These are phyloP conservation scores for Mesaphorura yosii DNA, from an alignment of 1,140 invertebrate species.

Conservation along the genomic window DNA sequence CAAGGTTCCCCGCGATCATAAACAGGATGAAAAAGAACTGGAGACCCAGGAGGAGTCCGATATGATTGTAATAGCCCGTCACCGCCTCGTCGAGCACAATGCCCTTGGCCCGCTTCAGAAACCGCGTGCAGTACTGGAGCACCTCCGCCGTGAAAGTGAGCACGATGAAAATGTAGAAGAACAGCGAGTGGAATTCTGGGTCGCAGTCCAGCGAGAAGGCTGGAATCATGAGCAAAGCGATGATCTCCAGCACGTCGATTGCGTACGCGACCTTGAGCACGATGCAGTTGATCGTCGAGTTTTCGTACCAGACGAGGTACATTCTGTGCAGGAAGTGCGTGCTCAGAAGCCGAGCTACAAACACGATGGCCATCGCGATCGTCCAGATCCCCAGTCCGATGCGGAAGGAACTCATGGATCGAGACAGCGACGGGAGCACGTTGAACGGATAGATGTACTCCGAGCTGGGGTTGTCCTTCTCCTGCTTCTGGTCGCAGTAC, in stretches of 20 bases:
- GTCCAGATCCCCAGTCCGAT: constrained; percentile 8
- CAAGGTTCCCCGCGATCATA: constrained; percentile 4
- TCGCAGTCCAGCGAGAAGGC: constrained; percentile 16
- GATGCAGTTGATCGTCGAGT: background rate
- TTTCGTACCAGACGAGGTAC: constrained; percentile 4
- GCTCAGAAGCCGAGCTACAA: constrained; percentile 3
- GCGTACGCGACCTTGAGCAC: background rate
- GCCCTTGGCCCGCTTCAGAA: constrained; percentile 1
- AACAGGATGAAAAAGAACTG: constrained; percentile 8
- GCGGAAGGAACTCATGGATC: constrained; percentile 10
- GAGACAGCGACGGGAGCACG: constrained; percentile 8
- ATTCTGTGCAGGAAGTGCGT: constrained; percentile 11
- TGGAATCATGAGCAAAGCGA: constrained; percentile 7
- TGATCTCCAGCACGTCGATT: constrained; percentile 5
- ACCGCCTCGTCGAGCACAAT: background rate
- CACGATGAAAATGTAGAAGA: constrained; percentile 2
- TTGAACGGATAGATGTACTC: constrained; percentile 6
- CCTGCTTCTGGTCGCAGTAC: background rate
- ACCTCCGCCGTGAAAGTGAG: constrained; percentile 9
- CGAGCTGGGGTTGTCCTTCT: background rate
- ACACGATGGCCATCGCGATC: constrained; percentile 6
- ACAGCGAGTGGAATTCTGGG: constrained; percentile 2
- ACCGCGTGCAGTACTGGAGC: constrained; percentile 10
- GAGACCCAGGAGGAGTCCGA: constrained; percentile 8
- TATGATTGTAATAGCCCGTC: constrained; percentile 6